Percentiles rank a stretch among this genome's conserved stretches.
Evolutionary conservation across 64 coral and sea anemone species (phyloP).

Genomic region (Pachyseris speciosa): DNA sequence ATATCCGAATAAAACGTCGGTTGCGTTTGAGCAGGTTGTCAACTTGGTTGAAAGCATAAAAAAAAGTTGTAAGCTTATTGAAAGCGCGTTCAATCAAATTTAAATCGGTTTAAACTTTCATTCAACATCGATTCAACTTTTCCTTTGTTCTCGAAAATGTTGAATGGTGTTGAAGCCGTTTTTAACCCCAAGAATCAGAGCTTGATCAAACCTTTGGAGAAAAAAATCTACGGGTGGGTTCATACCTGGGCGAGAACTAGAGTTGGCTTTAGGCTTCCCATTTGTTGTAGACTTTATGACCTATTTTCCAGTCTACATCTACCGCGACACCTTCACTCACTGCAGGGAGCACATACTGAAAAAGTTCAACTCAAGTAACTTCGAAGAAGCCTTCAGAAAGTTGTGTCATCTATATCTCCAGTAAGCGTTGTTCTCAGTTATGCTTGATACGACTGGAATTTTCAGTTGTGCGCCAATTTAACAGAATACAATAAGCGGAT

Average conservation of each 20-base stretch:
- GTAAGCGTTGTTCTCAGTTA: slow-evolving; percentile 40
- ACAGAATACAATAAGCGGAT: slow-evolving; percentile 18
- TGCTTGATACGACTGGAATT: slow-evolving; percentile 61
- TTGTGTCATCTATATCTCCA: slow-evolving; percentile 21
- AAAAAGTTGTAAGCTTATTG: no score
- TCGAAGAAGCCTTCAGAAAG: slow-evolving; percentile 44
- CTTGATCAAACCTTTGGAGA: slow-evolving; percentile 5
- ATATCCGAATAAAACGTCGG: no score
- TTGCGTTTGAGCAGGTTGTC: no score
- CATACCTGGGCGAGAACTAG: slow-evolving; percentile 5
- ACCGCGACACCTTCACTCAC: neutral
- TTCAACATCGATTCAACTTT: no score
- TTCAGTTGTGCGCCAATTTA: slow-evolving; percentile 3
- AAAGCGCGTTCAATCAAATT: no score
- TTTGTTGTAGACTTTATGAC: slow-evolving; percentile 22
- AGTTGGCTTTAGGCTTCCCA: slow-evolving; percentile 12
- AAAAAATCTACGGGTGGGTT: neutral
- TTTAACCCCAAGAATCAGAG: slow-evolving; percentile 51
- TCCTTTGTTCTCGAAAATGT: no score
- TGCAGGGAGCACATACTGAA: slow-evolving; percentile 51
- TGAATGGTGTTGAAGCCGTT: no score
- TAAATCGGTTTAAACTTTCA: no score
- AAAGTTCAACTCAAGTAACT: slow-evolving; percentile 37
- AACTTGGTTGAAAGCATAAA: no score
- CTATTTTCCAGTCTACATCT: neutral